These are phyloP conservation scores for Entomobrya proxima DNA, from an alignment of 2,888 invertebrate genomes.

Conservation along the genomic window DNA sequence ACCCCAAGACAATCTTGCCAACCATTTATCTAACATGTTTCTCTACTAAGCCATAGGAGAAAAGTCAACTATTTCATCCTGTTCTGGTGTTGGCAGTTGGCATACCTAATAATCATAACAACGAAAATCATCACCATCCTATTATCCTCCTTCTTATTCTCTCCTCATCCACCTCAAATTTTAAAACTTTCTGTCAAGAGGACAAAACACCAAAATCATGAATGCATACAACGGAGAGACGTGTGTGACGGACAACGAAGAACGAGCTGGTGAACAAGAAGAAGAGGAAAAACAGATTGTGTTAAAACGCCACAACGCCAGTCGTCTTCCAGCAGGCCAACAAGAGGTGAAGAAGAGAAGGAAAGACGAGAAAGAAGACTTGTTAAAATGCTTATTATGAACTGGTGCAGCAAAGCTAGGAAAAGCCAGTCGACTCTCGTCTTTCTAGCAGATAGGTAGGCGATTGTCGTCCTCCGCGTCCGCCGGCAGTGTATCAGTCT, in stretches of 20 bases:
- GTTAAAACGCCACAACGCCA: too few species aligned
- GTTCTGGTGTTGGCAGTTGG: neutral
- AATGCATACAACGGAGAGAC: too few species aligned
- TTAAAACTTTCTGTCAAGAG: too few species aligned
- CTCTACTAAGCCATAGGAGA: neutral
- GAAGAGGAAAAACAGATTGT: too few species aligned
- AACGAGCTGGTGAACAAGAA: too few species aligned
- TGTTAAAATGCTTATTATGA: constrained; percentile 31
- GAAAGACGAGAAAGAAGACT: constrained; percentile 36
- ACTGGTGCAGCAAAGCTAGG: constrained; percentile 29
- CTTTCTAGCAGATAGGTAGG: constrained; percentile 59
- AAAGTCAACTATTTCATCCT: neutral
- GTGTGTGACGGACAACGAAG: too few species aligned
- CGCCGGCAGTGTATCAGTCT: neutral
- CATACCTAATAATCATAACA: too few species aligned
- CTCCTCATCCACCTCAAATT: too few species aligned
- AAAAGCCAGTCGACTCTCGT: constrained; percentile 61
- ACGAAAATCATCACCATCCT: neutral
- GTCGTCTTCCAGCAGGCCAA: neutral
- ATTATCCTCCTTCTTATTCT: too few species aligned
- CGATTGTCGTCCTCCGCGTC: constrained; percentile 22
- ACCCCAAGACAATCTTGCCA: neutral
- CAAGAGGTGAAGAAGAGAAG: neutral
- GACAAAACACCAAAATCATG: too few species aligned
- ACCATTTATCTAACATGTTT: neutral